Conservation (phyloP, 2,797 vertebrate genomes). For the Geotrypetes seraphini region DNA sequence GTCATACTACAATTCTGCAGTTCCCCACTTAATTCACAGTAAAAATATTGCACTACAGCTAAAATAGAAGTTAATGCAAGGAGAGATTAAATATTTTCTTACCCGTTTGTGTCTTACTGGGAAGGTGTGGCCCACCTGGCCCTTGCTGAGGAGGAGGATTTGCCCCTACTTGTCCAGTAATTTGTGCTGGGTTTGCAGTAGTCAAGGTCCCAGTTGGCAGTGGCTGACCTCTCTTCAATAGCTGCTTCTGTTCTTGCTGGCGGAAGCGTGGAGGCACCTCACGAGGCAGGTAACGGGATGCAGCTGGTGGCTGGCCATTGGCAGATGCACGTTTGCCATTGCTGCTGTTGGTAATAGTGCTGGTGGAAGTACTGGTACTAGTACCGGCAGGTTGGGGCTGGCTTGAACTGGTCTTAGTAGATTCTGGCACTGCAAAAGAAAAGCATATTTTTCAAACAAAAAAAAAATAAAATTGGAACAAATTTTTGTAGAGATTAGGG, state of each 20-base stretch:
- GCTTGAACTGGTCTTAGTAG: slow-evolving; percentile 82
- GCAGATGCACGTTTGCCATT: slow-evolving; percentile 71
- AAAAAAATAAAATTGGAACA: too few species aligned
- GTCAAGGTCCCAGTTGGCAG: slow-evolving; percentile 70
- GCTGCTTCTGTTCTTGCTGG: slow-evolving; percentile 95
- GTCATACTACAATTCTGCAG: too few species aligned
- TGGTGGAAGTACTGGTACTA: slow-evolving; percentile 74
- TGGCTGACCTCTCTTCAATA: slow-evolving; percentile 89
- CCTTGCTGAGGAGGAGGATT: slow-evolving; percentile 49
- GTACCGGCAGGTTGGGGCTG: slow-evolving; percentile 76
- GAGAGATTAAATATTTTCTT: too few species aligned
- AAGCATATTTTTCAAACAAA: too few species aligned
- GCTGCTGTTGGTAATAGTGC: slow-evolving; percentile 57
- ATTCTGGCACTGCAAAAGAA: slow-evolving; percentile 76
- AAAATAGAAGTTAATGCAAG: neutral
- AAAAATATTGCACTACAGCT: neutral
- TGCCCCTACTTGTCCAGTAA: slow-evolving; percentile 40
- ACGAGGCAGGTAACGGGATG: slow-evolving; percentile 82
- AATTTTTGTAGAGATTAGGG: too few species aligned
- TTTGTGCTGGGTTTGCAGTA: slow-evolving; percentile 44
- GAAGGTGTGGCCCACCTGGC: slow-evolving; percentile 46
- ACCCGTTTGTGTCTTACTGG: slow-evolving; percentile 69
- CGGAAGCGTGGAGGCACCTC: slow-evolving; percentile 94
- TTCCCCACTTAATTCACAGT: too few species aligned
- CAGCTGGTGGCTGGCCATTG: slow-evolving; percentile 64